Evolutionary conservation across 2,888 invertebrate species (phyloP).

Genomic region (Scaptodrosophila latifasciaeformis): DNA sequence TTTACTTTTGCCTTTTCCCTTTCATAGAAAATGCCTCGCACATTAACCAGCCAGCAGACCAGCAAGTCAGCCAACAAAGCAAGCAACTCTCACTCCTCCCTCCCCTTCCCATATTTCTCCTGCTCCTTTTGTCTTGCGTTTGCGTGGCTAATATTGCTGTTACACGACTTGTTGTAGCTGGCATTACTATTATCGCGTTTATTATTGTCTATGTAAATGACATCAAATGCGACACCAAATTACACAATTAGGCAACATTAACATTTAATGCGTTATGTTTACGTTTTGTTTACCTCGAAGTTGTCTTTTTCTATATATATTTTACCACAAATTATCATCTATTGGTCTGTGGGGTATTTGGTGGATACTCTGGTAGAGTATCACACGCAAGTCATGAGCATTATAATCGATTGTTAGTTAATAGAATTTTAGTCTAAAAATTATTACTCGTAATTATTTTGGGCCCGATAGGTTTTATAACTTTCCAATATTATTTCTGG

Average conservation of each 20-base stretch:
- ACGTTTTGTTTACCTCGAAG: conserved; percentile 56
- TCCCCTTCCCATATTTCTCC: too few relatives aligned
- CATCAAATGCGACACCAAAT: conserved; percentile 64
- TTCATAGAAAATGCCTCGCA: neutral
- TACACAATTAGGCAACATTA: conserved; percentile 72
- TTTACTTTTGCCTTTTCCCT: conserved; percentile 37
- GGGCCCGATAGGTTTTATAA: neutral
- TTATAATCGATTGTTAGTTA: conserved; percentile 62
- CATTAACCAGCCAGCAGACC: too few relatives aligned
- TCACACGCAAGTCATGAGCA: conserved; percentile 62
- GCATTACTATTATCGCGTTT: conserved; percentile 1
- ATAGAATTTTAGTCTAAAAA: conserved; percentile 46
- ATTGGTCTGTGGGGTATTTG: too few relatives aligned
- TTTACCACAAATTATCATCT: too few relatives aligned
- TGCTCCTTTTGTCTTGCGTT: too few relatives aligned
- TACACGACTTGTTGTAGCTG: conserved; percentile 1
- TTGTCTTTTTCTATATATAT: conserved; percentile 47
- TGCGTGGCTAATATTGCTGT: conserved; percentile 1
- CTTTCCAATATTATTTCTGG: conserved; percentile 9
- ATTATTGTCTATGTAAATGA: conserved; percentile 41
- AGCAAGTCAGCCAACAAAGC: too few relatives aligned
- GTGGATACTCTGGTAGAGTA: conserved; percentile 3
- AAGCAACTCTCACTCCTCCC: too few relatives aligned
- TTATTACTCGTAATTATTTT: conserved; percentile 31
- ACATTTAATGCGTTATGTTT: conserved; percentile 3